These are phyloP conservation scores for Menidia beryllina DNA, from an alignment of 2,113 vertebrate species.

Conservation along the genomic window DNA sequence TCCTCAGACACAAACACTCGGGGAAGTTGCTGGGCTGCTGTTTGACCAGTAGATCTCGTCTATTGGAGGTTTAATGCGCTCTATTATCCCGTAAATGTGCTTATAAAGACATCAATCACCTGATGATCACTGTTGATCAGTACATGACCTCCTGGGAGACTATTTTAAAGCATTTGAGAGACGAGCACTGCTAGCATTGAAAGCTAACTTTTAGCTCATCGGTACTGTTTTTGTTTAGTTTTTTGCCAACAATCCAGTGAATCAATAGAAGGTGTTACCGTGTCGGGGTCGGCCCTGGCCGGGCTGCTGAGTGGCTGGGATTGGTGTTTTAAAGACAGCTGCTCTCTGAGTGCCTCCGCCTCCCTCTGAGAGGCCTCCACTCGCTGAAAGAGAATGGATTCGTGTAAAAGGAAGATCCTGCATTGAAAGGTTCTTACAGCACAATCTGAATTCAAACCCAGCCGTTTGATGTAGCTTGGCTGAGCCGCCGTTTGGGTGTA, in stretches of 20 bases:
- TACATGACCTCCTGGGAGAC: slow-evolving; percentile 19
- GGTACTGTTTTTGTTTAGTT: too few species aligned
- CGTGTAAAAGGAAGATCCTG: slow-evolving; percentile 4
- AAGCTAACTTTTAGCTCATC: slow-evolving; percentile 50
- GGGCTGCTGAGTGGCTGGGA: slow-evolving; percentile 90
- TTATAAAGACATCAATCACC: slow-evolving; percentile 33
- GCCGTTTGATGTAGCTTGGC: slow-evolving; percentile 1
- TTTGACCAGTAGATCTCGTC: too few species aligned
- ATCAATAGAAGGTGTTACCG: slow-evolving; percentile 80
- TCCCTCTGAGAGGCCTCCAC: slow-evolving; percentile 95
- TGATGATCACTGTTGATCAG: too few species aligned
- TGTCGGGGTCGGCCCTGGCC: slow-evolving; percentile 90
- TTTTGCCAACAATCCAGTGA: slow-evolving; percentile 22
- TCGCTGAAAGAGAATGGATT: slow-evolving; percentile 82
- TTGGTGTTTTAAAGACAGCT: slow-evolving; percentile 92
- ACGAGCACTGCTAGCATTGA: slow-evolving; percentile 16
- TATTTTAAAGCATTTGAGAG: slow-evolving; percentile 32
- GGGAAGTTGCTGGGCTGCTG: too few species aligned
- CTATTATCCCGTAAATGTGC: slow-evolving; percentile 25
- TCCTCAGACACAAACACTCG: not conserved
- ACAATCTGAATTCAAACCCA: too few species aligned
- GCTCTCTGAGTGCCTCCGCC: slow-evolving; percentile 90
- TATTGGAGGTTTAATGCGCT: not conserved
- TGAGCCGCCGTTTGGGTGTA: not conserved
- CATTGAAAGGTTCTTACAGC: not conserved